Evolutionary conservation across 37 sponge, comb jelly and placozoan species (phyloP).

Genomic region (Chondrilla cf. caribensis): DNA sequence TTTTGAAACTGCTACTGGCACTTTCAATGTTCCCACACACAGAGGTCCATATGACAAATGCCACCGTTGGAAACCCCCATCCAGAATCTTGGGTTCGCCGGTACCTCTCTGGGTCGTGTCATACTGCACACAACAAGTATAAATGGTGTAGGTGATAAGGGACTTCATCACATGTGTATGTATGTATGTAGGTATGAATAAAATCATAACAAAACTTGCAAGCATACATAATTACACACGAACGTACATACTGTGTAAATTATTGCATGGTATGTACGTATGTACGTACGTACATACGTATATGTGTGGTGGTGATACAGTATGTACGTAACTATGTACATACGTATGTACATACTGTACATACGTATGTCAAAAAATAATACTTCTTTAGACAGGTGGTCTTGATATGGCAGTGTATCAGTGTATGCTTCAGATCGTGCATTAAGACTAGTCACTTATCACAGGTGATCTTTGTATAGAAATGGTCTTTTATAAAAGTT

Average conservation of each 20-base stretch:
- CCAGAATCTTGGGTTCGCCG: constrained; percentile 51
- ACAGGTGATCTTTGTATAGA: no score
- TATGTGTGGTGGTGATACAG: no score
- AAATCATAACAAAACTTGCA: neutral
- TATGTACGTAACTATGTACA: no score
- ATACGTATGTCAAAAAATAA: no score
- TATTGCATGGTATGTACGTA: no score
- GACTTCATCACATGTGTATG: neutral
- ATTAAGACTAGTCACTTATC: no score
- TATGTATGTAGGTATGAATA: neutral
- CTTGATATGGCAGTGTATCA: no score
- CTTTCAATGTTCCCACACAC: constrained; percentile 41
- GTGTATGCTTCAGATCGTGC: no score
- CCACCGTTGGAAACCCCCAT: constrained; percentile 79
- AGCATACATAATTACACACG: neutral
- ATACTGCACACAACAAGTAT: constrained; percentile 14
- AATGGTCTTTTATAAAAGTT: no score
- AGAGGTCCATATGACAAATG: constrained; percentile 52
- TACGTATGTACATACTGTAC: neutral
- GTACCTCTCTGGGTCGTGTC: constrained; percentile 19
- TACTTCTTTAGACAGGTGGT: neutral
- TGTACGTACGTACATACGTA: neutral
- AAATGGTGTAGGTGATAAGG: neutral
- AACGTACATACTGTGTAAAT: no score
- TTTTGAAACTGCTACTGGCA: no score